Base-by-base conservation (phyloP, 2,797 vertebrate genomes). In the Crenichthys baileyi region DNA sequence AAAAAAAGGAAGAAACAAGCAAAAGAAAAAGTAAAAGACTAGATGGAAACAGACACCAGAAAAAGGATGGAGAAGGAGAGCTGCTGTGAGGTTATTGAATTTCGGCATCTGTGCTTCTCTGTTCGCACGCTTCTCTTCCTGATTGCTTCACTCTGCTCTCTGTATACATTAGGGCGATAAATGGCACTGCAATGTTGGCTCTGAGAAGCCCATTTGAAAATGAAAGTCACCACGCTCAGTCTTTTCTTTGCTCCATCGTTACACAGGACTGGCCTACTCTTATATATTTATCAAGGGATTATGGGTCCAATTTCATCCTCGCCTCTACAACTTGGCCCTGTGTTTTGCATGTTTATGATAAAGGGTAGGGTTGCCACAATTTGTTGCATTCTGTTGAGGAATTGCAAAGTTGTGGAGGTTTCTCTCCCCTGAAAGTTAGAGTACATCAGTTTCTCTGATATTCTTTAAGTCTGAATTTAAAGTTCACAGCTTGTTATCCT, bases 71-170 rank as follows among this genome's bases (percentile, higher is more conserved):
- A 60, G 39, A 24, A 15, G 72, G 65, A 78, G 36, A 65, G 50
- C 58, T 31, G 74, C 72, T 36, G 77, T 39, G 70, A 46, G 77
- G 84, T 85, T 77, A 76, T 68, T 79, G 79, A 73, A 70, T 82
- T 72, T 79, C 51, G 68, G 78, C 80, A 72, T 80, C 60, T 61
- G 73, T 71, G 7, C 77, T 79, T 75, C 24, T 71, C 51, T 39
- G 71, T 60, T 74, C 1, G 29, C 71, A 78, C 75, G 53, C 85
- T 78, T 44, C 78, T 82, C 83, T 15, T 53, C 36, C 72, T 58
- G 85, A 81, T 63, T 70, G 79, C 78, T 70, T 78, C 76, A 15
- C 81, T 82, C 82, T 61, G 68, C 12, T 77, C 72, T 80, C 79
- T 29, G 50, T 68, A 39, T n/a, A 75, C 61, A 79, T 84, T 51